Evolutionary conservation across 2,888 invertebrate species (phyloP).

Genomic region (Cyaniris semiargus): DNA sequence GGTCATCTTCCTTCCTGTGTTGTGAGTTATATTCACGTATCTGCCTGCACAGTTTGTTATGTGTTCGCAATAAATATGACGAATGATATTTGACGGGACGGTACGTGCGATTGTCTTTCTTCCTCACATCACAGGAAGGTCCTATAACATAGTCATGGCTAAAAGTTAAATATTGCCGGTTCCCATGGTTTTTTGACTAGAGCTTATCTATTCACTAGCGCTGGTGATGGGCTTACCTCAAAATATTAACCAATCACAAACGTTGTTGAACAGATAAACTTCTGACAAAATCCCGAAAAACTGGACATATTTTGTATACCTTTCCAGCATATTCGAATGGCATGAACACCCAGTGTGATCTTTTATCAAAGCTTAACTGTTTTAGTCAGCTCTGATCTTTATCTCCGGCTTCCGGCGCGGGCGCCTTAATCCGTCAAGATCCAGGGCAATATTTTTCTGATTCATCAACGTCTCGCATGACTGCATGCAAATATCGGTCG

Average conservation of each 20-base stretch:
- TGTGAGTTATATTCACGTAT: not conserved
- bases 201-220: no score
- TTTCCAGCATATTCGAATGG: not conserved
- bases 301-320: not conserved
- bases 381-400: not conserved
- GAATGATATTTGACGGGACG: not conserved
- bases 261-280: not conserved
- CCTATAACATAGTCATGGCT: not conserved
- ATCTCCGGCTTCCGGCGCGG: conserved; percentile 3
- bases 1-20: not conserved
- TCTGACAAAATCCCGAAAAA: not conserved
- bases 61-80: not conserved
- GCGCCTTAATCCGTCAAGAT: not conserved
- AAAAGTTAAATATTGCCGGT: not conserved
- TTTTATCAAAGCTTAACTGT: not conserved
- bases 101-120: not conserved
- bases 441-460: not conserved
- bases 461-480: not conserved
- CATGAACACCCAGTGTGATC: not conserved
- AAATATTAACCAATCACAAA: not conserved
- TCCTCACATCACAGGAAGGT: not conserved
- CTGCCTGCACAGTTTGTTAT: not conserved
- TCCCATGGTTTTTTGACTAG: not conserved
- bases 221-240: not conserved
- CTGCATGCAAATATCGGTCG: not conserved